Base-by-base conservation (phyloP, 1,140 invertebrate species). In the Hypothenemus hampei region DNA sequence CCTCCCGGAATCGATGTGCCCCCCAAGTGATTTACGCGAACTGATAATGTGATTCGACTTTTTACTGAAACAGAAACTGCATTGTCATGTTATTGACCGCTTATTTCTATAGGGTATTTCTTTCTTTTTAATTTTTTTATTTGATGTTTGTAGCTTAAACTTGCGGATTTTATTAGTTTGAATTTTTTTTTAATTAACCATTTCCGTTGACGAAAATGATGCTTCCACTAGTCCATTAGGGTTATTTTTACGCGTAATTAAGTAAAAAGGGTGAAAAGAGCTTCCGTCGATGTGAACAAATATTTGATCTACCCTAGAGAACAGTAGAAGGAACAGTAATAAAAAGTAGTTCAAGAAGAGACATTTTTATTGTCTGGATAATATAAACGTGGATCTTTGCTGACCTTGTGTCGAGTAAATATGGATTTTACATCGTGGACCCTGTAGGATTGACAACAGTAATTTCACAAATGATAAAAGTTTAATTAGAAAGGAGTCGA, bases 1-100 rank as follows among this genome's bases (percentile, higher is more conserved):
- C 37, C 31, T n/a, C 41, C 35, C 44, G 41, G 43, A 57, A 61
- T 61, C 59, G 57, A 61, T 61, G 48, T 24, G 36, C 36, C 21
- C 43, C 33, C n/a, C n/a, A n/a, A 47, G 20, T 35, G 36, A 43
- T 22, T 29, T 16, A 55, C 52, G 52, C 18, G 52, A 55, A 55
- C 52, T 46, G 5, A 16, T 31, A 13, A 13, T 8, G 26, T 3
- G 26, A n/a, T 29, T 6, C 26, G 26, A 29, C n/a, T 29, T 6
- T 29, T 29, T 29, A 1, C 26, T 11, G 13, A 31, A 31, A 31
- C 26, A 31, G 26, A 31, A 31, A 31, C 10, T 31, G 10, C 26
- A 3, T 11, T 13, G 13, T 11, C 26, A 31, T 8, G 10, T 37
- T 37, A 18, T 8, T 13, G 36, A 29, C 6, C 26, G 36, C 16